Conservation (phyloP, 2,888 invertebrate genomes). For the Troides oblongomaculatus region DNA sequence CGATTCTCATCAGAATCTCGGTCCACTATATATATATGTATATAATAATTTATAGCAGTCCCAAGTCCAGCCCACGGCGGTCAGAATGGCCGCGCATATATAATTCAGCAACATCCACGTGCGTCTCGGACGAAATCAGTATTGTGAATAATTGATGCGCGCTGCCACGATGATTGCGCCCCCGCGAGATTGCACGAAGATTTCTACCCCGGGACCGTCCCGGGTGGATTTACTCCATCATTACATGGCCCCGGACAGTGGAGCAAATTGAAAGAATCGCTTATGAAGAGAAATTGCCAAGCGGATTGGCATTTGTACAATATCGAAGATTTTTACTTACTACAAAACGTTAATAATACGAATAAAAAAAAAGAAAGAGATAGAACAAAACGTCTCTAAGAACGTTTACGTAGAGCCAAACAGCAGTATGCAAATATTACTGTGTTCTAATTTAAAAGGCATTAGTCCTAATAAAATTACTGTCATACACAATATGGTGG, state of each 20-base stretch:
- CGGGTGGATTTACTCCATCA: slow-evolving; percentile 59
- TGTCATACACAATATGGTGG: too few relatives aligned
- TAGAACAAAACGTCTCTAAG: too few relatives aligned
- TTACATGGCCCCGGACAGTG: slow-evolving; percentile 10
- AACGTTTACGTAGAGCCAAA: too few relatives aligned
- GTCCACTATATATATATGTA: too few relatives aligned
- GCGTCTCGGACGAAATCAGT: slow-evolving; percentile 79
- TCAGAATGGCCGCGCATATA: slow-evolving; percentile 66
- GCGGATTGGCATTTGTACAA: too few relatives aligned
- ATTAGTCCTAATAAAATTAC: too few relatives aligned
- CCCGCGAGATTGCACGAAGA: slow-evolving; percentile 72
- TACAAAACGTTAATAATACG: too few relatives aligned
- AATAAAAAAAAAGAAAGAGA: too few relatives aligned
- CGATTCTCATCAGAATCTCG: too few relatives aligned
- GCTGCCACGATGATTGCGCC: slow-evolving; percentile 65
- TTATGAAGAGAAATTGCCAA: slow-evolving; percentile 1
- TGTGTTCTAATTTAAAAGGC: too few relatives aligned
- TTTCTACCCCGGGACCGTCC: slow-evolving; percentile 51
- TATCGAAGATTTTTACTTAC: too few relatives aligned
- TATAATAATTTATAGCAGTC: not conserved
- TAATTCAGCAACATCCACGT: slow-evolving; percentile 72
- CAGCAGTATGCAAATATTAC: too few relatives aligned
- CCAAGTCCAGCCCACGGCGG: slow-evolving; percentile 50
- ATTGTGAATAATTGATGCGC: slow-evolving; percentile 76
- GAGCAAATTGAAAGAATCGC: slow-evolving; percentile 10